Conservation (phyloP, 2,113 vertebrate species). For the Pithys albifrons region DNA sequence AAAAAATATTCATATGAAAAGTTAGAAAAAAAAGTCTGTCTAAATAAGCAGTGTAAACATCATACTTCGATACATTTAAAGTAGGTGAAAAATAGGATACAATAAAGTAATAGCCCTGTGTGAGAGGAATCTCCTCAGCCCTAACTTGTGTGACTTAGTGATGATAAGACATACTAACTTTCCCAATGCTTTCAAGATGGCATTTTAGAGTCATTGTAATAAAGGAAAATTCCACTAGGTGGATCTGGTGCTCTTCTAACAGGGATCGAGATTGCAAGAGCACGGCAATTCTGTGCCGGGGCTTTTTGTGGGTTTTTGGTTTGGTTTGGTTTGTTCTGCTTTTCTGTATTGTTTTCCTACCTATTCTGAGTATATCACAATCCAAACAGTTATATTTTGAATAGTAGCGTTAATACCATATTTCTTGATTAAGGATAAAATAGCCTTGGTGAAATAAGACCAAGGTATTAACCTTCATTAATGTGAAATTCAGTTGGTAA, state of each 20-base stretch:
- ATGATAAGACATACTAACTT: background rate
- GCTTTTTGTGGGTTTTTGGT: background rate
- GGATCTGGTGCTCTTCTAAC: conserved; percentile 73
- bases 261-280: background rate
- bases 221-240: conserved; percentile 75
- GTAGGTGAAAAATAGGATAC: background rate
- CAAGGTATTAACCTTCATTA: background rate
- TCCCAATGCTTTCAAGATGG: background rate
- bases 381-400: background rate
- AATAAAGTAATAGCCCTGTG: background rate
- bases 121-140: background rate
- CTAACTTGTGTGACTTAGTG: background rate
- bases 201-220: conserved; percentile 45
- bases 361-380: background rate
- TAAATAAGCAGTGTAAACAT: background rate
- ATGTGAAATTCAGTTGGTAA: background rate
- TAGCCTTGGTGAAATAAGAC: background rate
- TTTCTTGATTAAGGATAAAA: background rate
- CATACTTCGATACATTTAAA: background rate
- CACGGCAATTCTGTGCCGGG: background rate
- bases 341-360: background rate
- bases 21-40: background rate
- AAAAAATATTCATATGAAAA: background rate
- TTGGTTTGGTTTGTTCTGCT: background rate
- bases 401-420: background rate